Conservation (phyloP, 1,140 invertebrate genomes). For the Zaprionus tsacasi region DNA sequence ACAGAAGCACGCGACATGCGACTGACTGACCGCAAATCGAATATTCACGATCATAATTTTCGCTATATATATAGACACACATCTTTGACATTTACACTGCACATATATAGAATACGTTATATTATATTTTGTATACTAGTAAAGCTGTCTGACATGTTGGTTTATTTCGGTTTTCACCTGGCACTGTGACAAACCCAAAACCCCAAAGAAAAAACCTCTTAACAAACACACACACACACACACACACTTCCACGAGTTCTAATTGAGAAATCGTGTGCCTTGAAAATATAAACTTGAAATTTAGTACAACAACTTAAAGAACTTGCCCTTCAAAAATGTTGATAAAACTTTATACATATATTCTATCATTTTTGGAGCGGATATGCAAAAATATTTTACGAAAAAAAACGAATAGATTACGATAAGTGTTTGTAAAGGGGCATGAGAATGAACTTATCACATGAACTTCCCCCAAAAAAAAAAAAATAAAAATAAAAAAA, state of each 20-base stretch:
- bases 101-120: slow-evolving; percentile 26
- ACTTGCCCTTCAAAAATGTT: slow-evolving; percentile 8
- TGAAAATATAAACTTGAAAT: slow-evolving; percentile 19
- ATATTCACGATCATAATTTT: slow-evolving; percentile 60
- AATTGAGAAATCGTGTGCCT: slow-evolving; percentile 39
- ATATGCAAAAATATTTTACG: slow-evolving; percentile 29
- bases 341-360: slow-evolving; percentile 20
- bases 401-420: slow-evolving; percentile 25
- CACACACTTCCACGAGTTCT: neutral
- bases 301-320: neutral
- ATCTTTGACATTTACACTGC: slow-evolving; percentile 3
- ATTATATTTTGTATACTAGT: slow-evolving; percentile 16
- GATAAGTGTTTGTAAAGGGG: slow-evolving; percentile 10
- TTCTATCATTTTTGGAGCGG: slow-evolving; percentile 18
- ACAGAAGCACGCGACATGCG: neutral
- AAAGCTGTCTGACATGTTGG: neutral
- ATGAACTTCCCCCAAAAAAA: slow-evolving; percentile 12
- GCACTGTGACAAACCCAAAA: slow-evolving; percentile 51
- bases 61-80: slow-evolving; percentile 34
- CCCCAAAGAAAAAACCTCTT: too few species aligned
- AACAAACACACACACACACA: too few species aligned
- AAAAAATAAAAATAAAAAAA: neutral
- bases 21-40: slow-evolving; percentile 42
- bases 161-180: slow-evolving; percentile 68
- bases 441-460: slow-evolving; percentile 22